phyloP scores from a whole-genome alignment of 2,797 vertebrate genomes.

The Champsocephalus gunnari region DNA sequence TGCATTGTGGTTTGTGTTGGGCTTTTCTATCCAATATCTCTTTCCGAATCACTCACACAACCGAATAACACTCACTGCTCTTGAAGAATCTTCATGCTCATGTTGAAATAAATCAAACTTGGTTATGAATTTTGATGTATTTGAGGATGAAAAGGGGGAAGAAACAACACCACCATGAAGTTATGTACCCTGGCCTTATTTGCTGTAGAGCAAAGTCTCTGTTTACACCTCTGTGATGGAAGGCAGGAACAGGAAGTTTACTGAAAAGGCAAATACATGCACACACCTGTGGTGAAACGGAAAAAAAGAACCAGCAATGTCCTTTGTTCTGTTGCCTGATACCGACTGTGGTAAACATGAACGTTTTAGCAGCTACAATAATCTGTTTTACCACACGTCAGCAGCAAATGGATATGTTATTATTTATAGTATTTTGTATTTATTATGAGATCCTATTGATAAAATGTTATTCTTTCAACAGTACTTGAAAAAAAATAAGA shows the following conservation, averaged over 20 bases:
- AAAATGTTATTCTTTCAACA: no score
- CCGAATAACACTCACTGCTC: not conserved
- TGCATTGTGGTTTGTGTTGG: constrained; percentile 48
- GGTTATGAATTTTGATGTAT: not conserved
- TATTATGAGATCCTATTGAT: not conserved
- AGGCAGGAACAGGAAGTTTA: constrained; percentile 87
- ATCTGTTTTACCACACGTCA: constrained; percentile 7
- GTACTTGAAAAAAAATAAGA: not conserved
- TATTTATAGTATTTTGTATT: not conserved
- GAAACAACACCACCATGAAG: not conserved
- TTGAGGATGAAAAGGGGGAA: constrained; percentile 6
- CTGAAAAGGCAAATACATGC: constrained; percentile 63
- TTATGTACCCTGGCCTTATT: constrained; percentile 76
- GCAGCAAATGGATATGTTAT: not conserved
- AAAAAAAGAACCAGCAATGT: constrained; percentile 9
- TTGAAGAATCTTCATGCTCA: constrained; percentile 1
- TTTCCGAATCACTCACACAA: constrained; percentile 30
- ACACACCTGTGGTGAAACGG: constrained; percentile 33
- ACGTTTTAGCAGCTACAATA: not conserved
- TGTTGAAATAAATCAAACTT: constrained; percentile 2
- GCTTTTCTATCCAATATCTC: constrained; percentile 51
- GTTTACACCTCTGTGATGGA: constrained; percentile 81
- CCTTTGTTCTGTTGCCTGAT: constrained; percentile 21
- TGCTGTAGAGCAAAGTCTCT: constrained; percentile 84
- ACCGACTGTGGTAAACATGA: not conserved